Percentiles rank a stretch among this genome's conserved stretches.
Conservation (phyloP, 2,113 vertebrate genomes). For the Hypomesus transpacificus region DNA sequence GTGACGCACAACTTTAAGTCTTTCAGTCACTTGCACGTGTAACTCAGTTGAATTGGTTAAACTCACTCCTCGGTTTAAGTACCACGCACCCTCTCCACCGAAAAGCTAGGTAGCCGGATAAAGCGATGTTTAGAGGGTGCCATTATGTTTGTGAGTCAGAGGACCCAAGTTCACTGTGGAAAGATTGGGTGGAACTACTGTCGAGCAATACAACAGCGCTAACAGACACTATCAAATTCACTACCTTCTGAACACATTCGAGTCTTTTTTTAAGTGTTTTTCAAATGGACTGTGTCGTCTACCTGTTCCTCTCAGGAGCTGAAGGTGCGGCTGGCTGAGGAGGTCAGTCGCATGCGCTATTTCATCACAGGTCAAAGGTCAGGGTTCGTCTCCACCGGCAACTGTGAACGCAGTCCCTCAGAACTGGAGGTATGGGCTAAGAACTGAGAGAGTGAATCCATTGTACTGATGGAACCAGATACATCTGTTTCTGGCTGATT, state of each 20-base stretch:
- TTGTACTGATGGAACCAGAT: slow-evolving; percentile 7
- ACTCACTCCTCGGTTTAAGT: too few species aligned
- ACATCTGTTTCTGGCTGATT: neutral
- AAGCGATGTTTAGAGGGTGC: too few species aligned
- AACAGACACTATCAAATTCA: too few species aligned
- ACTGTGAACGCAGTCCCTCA: slow-evolving; percentile 68
- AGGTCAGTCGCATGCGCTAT: slow-evolving; percentile 82
- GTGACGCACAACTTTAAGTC: too few species aligned
- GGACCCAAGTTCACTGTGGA: too few species aligned
- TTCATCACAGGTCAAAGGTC: slow-evolving; percentile 81
- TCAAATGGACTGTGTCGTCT: neutral
- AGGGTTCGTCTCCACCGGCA: slow-evolving; percentile 48
- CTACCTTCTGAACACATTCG: neutral
- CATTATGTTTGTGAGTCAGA: too few species aligned
- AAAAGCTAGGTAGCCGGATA: too few species aligned
- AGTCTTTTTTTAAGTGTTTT: neutral
- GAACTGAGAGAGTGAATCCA: neutral
- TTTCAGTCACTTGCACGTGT: neutral
- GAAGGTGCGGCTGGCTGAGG: slow-evolving; percentile 81
- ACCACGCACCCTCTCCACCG: too few species aligned
- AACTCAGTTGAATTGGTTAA: neutral
- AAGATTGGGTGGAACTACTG: too few species aligned
- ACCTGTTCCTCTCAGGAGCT: slow-evolving; percentile 76
- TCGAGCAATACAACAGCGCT: too few species aligned
- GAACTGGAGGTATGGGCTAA: slow-evolving; percentile 81